Percentiles rank a stretch among this genome's conserved stretches.
Evolutionary conservation across 2,888 invertebrate genomes (phyloP).

Genomic region (Crematogaster levior): DNA sequence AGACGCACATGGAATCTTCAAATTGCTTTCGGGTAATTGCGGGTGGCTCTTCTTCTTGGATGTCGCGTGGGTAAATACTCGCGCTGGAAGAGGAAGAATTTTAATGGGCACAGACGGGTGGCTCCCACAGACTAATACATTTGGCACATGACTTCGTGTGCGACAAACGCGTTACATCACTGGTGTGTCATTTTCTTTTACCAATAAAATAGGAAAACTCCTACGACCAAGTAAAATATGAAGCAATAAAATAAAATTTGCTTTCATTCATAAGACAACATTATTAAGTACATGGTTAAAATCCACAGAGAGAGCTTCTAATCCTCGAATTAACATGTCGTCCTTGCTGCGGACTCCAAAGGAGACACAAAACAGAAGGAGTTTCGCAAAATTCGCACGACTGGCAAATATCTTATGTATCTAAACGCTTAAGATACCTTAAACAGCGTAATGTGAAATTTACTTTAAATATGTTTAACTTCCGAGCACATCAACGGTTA

Average conservation of each 20-base stretch:
- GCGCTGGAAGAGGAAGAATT: conserved; percentile 41
- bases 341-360: background rate
- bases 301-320: background rate
- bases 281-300: background rate
- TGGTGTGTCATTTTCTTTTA: background rate
- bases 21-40: conserved; percentile 59
- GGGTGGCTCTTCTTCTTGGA: conserved; percentile 27
- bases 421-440: conserved; percentile 27
- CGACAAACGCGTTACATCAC: background rate
- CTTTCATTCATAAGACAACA: background rate
- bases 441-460: conserved; percentile 36
- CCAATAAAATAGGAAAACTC: background rate
- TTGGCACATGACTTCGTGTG: background rate
- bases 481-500: conserved; percentile 11
- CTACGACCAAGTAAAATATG: background rate
- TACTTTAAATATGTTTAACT: conserved; percentile 32
- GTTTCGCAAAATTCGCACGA: conserved; percentile 16
- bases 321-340: conserved; percentile 17
- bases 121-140: background rate
- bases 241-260: background rate
- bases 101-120: too few relatives aligned
- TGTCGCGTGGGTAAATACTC: conserved; percentile 62
- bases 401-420: conserved; percentile 40
- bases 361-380: background rate
- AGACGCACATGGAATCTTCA: conserved; percentile 45